Conservation (phyloP, 2,888 invertebrate genomes). For the Harmothoe impar region DNA sequence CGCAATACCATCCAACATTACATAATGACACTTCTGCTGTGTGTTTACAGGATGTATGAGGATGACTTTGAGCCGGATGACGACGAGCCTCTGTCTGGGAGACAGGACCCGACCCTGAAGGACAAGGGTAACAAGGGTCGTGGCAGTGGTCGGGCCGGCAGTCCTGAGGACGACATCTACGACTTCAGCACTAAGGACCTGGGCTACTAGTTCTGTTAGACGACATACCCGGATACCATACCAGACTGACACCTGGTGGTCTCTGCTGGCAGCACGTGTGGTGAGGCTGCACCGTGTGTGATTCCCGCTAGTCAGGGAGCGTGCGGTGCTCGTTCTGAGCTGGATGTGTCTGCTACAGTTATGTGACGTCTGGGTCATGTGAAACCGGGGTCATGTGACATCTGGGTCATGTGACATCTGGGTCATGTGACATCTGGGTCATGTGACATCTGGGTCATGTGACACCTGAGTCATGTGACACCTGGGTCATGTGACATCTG, state of each 20-base stretch:
- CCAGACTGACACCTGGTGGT: background rate
- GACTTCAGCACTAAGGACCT: conserved; percentile 63
- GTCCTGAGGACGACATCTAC: conserved; percentile 66
- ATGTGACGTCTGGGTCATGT: background rate
- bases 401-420: background rate
- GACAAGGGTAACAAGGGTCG: background rate
- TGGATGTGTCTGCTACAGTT: no score
- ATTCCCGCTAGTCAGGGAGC: background rate
- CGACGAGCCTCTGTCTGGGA: conserved; percentile 45
- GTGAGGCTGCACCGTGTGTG: background rate
- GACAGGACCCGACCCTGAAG: conserved; percentile 6
- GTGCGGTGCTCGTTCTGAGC: background rate
- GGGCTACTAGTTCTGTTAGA: conserved; percentile 53
- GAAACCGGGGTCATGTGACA: no score
- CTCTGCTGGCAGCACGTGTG: background rate
- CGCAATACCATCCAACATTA: no score
- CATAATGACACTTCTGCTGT: no score
- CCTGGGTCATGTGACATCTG: no score
- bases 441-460: no score
- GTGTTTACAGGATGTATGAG: conserved; percentile 80
- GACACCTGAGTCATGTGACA: no score
- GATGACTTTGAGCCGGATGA: conserved; percentile 81
- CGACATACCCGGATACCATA: background rate
- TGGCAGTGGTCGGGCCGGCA: background rate
- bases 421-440: no score